Percentiles rank a stretch among this genome's conserved stretches.
Evolutionary conservation across 2,797 vertebrate species (phyloP).

Genomic region (Xenentodon cancila): DNA sequence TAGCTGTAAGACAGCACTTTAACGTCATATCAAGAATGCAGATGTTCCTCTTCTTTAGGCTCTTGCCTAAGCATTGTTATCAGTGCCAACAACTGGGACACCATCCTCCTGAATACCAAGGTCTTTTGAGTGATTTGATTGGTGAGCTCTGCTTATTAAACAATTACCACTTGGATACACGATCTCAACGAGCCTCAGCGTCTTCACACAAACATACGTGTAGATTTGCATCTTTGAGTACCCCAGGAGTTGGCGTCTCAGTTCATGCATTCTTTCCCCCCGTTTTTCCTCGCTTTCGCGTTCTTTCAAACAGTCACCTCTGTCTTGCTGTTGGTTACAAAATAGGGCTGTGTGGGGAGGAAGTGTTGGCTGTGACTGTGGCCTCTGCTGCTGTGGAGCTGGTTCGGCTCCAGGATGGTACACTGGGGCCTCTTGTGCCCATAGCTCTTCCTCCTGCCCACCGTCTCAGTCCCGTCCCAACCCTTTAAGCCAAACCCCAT

Average conservation of each 20-base stretch:
- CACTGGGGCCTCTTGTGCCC: slow-evolving; percentile 89
- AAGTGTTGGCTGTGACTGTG: slow-evolving; percentile 91
- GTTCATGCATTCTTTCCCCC: slow-evolving; percentile 55
- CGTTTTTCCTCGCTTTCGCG: slow-evolving; percentile 20
- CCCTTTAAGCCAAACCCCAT: slow-evolving; percentile 81
- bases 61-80: slow-evolving; percentile 46
- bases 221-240: slow-evolving; percentile 50
- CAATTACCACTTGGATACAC: slow-evolving; percentile 44
- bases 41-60: slow-evolving; percentile 42
- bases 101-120: slow-evolving; percentile 33
- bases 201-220: slow-evolving; percentile 64
- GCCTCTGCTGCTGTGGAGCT: slow-evolving; percentile 86
- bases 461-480: slow-evolving; percentile 94
- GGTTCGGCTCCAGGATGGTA: slow-evolving; percentile 87
- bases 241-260: slow-evolving; percentile 40
- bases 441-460: slow-evolving; percentile 90
- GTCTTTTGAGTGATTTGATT: slow-evolving; percentile 54
- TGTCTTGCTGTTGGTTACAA: slow-evolving; percentile 99
- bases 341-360: slow-evolving; percentile 95
- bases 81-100: slow-evolving; percentile 23
- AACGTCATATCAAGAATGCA: slow-evolving; percentile 45
- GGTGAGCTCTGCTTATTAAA: slow-evolving; percentile 57
- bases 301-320: slow-evolving; percentile 96
- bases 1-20: slow-evolving; percentile 46
- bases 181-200: slow-evolving; percentile 40